These are phyloP conservation scores for Sylvicola cinctus DNA, from an alignment of 2,888 invertebrate genomes.

Conservation along the genomic window DNA sequence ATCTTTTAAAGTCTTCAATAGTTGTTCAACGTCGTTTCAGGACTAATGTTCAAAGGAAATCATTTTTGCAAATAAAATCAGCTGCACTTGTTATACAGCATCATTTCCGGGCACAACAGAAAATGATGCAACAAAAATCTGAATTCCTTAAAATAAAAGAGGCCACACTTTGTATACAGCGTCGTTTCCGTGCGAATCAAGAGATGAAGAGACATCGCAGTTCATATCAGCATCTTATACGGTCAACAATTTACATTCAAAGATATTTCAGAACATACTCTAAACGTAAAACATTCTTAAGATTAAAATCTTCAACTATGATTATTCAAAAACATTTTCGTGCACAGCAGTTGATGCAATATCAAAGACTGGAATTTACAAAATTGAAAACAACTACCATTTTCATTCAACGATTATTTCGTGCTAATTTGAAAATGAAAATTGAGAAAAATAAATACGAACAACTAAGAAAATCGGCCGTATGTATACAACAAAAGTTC, in stretches of 20 bases:
- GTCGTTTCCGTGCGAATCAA: conserved; percentile 22
- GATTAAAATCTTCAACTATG: conserved; percentile 11
- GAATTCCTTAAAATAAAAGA: conserved; percentile 11
- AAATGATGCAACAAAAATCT: conserved; percentile 9
- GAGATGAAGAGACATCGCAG: conserved; percentile 4
- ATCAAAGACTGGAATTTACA: conserved; percentile 6
- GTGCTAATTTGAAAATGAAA: conserved; percentile 11
- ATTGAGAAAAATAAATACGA: conserved; percentile 6
- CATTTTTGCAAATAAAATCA: conserved; percentile 16
- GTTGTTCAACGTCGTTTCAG: conserved; percentile 26
- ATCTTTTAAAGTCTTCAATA: conserved; percentile 6
- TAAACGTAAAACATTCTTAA: conserved; percentile 11
- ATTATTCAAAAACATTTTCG: conserved; percentile 9
- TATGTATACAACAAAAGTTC: conserved; percentile 25
- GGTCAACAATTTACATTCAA: no score
- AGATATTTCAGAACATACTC: no score
- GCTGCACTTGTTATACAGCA: conserved; percentile 22
- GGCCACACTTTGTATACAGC: conserved; percentile 18
- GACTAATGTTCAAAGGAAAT: not conserved
- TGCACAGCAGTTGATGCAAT: conserved; percentile 14
- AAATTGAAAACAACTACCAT: conserved; percentile 11
- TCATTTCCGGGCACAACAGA: conserved; percentile 19
- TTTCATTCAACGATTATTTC: conserved; percentile 14
- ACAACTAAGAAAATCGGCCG: conserved; percentile 8
- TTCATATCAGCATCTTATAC: no score